Base-by-base conservation (phyloP, 1,140 invertebrate genomes). In the Euwallacea similis region DNA sequence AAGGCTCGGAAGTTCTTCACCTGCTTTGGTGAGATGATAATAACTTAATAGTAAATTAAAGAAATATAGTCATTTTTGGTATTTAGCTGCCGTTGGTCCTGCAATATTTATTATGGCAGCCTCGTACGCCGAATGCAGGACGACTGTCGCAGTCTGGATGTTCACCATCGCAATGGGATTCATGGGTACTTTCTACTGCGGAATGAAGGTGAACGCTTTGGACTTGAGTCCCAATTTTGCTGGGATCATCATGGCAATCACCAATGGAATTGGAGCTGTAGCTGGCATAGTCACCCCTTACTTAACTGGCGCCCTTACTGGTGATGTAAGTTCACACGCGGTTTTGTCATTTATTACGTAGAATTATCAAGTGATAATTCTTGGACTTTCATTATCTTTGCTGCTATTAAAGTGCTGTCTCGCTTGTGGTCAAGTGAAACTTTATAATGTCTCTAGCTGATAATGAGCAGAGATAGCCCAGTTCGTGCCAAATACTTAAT, bases 191-290 rank as follows among this genome's bases (percentile, higher is more conserved):
- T 91, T 89, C 79, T 91, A 91, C 82, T 88, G 89, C 58, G 89
- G 90, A 44, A 89, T 91, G 86, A 91, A 91, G 81, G 88, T 92
- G 0, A 95, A 94, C 77, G 89, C 93, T 13, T 82, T 95, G 58
- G 93, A 96, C 80, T 86, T 96, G 55, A 90, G 90, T 43, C 91
- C 92, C 2, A 94, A 93, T 81, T 93, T 89, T 82, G 91, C 92
- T 10, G 92, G 93, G 56, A 90, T 90, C 0, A 81, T 93, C 11
- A 94, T 94, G 86, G 93, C 92, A 0, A 85, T 95, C 56, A 91
- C 92, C 0, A 95, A 96, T 79, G 92, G 91, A 0, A 88, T 93
- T 66, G 93, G 92, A 3, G 91, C 92, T 0, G 85, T 93, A 6
- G 89, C 92, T 54, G 93, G 91, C n/a, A 93, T 95, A 65, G 81